Conservation (phyloP, 2,113 vertebrate genomes). For the Lagopus muta region DNA sequence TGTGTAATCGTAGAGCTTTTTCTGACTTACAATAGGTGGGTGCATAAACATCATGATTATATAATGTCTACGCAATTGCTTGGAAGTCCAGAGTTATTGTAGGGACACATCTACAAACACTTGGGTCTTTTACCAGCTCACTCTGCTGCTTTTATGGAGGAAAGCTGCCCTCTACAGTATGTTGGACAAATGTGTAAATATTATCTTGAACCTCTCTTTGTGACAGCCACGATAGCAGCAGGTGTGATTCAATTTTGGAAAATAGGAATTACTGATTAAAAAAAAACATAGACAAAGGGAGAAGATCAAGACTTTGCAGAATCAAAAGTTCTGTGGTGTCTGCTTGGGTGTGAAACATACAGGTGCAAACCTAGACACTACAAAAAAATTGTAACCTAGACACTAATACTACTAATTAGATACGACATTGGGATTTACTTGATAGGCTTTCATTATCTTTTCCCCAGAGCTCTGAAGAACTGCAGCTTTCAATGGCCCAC, state of each 20-base stretch:
- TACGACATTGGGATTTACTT: background rate
- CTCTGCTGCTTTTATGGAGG: background rate
- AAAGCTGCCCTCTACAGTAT: slow-evolving; percentile 58
- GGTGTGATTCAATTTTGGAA: background rate
- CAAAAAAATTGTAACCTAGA: background rate
- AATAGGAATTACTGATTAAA: background rate
- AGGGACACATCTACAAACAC: background rate
- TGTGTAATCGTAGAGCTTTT: background rate
- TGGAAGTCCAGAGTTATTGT: background rate
- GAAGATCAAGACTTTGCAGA: background rate
- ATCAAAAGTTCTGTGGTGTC: background rate
- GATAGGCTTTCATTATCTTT: background rate
- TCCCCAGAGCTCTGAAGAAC: slow-evolving; percentile 87
- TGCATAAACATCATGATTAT: background rate
- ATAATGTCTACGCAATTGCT: background rate
- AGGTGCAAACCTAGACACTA: background rate
- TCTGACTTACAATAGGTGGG: background rate
- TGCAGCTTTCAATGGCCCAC: slow-evolving; percentile 88
- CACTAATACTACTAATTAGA: background rate
- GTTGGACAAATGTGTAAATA: background rate
- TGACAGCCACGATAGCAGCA: background rate
- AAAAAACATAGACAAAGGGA: background rate
- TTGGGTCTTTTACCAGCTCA: rapidly evolving
- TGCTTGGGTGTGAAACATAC: background rate
- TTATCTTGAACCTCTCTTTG: background rate